Evolutionary conservation across 2,113 vertebrate genomes (phyloP).

Genomic region (Recurvirostra avosetta): DNA sequence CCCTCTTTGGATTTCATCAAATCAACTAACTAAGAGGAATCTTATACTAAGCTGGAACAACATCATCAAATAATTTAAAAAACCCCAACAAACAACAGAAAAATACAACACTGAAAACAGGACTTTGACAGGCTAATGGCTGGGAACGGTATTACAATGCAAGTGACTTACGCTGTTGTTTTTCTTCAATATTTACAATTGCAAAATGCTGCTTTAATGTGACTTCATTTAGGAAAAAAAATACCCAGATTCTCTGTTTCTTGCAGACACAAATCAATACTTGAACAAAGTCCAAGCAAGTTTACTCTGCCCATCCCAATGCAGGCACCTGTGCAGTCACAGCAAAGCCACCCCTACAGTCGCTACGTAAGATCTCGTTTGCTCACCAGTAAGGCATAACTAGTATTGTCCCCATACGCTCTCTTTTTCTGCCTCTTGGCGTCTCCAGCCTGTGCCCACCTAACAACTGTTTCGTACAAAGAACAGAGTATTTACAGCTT

Average conservation of each 20-base stretch:
- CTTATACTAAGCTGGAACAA: not conserved
- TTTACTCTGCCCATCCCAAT: not conserved
- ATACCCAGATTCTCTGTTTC: not conserved
- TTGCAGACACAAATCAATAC: not conserved
- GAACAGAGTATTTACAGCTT: not conserved
- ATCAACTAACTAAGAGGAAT: not conserved
- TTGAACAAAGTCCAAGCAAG: not conserved
- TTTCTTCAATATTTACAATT: not conserved
- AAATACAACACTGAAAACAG: not conserved
- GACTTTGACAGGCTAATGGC: not conserved
- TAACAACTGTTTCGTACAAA: not conserved
- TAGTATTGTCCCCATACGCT: too few relatives aligned
- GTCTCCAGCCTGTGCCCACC: not conserved
- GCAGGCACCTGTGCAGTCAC: not conserved
- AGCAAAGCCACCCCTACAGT: not conserved
- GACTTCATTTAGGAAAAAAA: not conserved
- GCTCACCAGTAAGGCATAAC: too few relatives aligned
- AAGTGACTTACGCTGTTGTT: not conserved
- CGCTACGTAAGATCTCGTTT: fast-evolving
- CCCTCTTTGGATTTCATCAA: not conserved
- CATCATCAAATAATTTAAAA: not conserved
- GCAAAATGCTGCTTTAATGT: not conserved
- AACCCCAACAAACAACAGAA: not conserved
- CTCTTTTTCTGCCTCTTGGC: not conserved
- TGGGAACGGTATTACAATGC: not conserved